Evolutionary conservation across 1,140 invertebrate genomes (phyloP), one percentile per base, ranked within the genome.

Genomic region (Galendromus occidentalis): DNA sequence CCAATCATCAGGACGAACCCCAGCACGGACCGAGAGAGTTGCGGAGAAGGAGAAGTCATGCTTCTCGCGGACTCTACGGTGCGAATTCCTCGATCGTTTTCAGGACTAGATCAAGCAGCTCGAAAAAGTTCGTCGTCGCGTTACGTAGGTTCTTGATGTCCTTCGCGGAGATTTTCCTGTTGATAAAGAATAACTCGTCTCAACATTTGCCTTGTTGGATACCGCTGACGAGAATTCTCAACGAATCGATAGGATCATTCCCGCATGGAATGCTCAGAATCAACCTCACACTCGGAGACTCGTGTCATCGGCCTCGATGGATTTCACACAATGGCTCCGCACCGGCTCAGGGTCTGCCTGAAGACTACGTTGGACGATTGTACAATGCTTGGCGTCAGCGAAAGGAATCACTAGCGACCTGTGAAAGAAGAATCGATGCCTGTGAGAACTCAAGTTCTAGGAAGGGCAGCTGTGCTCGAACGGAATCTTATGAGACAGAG

Each of bases 51-150:
- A 14, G 51, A 59, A 33, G n/a, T 33, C 51, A 59, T 59, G 45
- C 33, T 25, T 59, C 17, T 17, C 25, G 33, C 2, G 2, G 51
- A 59, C 4, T 14, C 9, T 9, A 39, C 4, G 9, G 33, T 4
- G 33, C 33, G 22, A 59, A 59, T 33, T 59, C 25, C 6, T 59
- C 51, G 33, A 59, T 59, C 17, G 51, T 59, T 33, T 59, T 25
- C 22, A 59, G 14, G 20, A 59, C 14, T 2, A 59, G 51, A 33
- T 59, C 51, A 2, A 59, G 20, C 1, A 59, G 22, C 22, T 59
- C 51, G 20, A 59, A 59, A 22, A 59, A 59, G 25, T 25, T 59
- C 51, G 51, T 59, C 25, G 51, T 59, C 1, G 51, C 51, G 51
- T 59, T 59, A 4, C 51, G 51, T 29, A 59, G 20, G 9, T 59